A percentile compares a stretch with the other conserved stretches of the same genome.
phyloP scores from a whole-genome alignment of 2,113 vertebrate genomes.

The Dipodomys ordii region DNA sequence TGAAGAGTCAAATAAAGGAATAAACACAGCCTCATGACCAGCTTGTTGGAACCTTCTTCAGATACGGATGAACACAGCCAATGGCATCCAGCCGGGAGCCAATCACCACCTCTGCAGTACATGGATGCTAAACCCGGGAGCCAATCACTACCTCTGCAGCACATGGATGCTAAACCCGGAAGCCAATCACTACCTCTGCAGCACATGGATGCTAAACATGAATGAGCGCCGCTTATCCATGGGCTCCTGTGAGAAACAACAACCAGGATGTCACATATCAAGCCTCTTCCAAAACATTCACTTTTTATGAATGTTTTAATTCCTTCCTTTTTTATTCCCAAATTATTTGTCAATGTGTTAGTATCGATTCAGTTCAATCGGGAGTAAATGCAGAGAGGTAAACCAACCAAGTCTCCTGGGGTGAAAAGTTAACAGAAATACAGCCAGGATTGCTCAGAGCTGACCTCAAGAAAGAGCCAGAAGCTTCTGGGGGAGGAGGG shows the following conservation, averaged over 20 bases:
- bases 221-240: constrained; percentile 45
- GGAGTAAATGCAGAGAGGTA: too few species aligned
- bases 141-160: too few species aligned
- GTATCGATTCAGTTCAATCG: too few species aligned
- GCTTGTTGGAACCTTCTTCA: constrained; percentile 68
- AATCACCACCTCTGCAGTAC: constrained; percentile 37
- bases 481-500: constrained; percentile 83
- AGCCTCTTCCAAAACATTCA: constrained; percentile 62
- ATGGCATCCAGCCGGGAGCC: constrained; percentile 60
- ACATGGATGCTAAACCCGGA: not conserved
- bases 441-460: constrained; percentile 68
- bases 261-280: not conserved
- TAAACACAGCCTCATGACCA: constrained; percentile 66
- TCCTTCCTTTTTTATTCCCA: not conserved
- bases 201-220: constrained; percentile 50
- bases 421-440: constrained; percentile 81
- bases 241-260: constrained; percentile 47
- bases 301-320: not conserved
- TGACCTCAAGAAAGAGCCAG: constrained; percentile 81
- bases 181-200: constrained; percentile 61
- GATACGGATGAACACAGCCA: constrained; percentile 3
- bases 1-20: constrained; percentile 80
- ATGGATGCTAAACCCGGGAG: constrained; percentile 51
- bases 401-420: constrained; percentile 32
- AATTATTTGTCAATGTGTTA: not conserved